Evolutionary conservation across 2,888 invertebrate species (phyloP), one percentile per base, ranked within the genome.

Genomic region (Metalampra italica): DNA sequence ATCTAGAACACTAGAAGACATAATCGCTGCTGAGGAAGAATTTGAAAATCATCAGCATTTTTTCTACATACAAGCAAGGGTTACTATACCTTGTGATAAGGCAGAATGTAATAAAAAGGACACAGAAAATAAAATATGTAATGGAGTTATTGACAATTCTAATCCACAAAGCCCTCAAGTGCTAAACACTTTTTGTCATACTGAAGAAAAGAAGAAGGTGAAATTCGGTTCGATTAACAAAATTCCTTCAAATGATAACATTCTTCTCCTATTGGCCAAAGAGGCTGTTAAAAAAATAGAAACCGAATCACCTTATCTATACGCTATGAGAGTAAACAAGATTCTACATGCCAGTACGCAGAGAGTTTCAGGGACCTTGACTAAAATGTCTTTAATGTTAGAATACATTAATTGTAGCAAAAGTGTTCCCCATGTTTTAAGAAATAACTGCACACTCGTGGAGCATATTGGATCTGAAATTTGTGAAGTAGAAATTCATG

Each of bases 121-220:
- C 29, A 61, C 67, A 37, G 57, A 74, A 8, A 71, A 70, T 9
- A 90, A 90, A 71, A 84, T 91, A 47, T 92, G 92, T 64, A 90
- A 90, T 60, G 83, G 91, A 13, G 76, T 90, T 49, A 74, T 92
- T 39, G 84, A 90, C 52, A 76, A 71, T 45, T 77, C 78, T 0
- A 74, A 83, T 40, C 66, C 80, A 50, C 69, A 75, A 32, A 66
- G 64, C 40, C 89, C 90, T 0, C 84, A 86, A 62, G 73, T 92
- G 12, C 55, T 91, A 7, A 88, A 82, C 54, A 83, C 84, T 4
- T 86, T 88, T 55, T 92, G 92, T 65, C 80, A 84, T 46, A 74
- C 83, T 22, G 82, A 78, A 45, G 52, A 63, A 14, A 63, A 63
- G 44, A 65, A 62, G 51, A 64, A 58, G 34, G 51, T 42, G 29